Evolutionary conservation across 2,888 invertebrate species (phyloP).

Genomic region (Dione vanillae): DNA sequence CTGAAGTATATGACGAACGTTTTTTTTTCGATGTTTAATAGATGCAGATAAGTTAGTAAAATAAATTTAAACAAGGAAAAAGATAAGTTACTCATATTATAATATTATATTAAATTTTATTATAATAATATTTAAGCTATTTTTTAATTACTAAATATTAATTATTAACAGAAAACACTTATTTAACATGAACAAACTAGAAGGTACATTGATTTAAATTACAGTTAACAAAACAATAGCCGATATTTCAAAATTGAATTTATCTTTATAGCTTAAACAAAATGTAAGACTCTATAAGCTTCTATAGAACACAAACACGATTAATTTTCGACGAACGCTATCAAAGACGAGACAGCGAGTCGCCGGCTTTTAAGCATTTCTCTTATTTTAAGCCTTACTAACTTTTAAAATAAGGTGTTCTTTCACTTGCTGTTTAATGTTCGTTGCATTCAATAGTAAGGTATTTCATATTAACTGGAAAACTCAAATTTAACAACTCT

Average conservation of each 20-base stretch:
- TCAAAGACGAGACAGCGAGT: conserved; percentile 76
- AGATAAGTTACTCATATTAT: background rate
- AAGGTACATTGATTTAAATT: conserved; percentile 1
- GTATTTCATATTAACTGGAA: conserved; percentile 42
- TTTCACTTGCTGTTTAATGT: conserved; percentile 50
- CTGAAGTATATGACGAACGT: background rate
- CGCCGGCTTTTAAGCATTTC: conserved; percentile 57
- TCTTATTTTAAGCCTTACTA: conserved; percentile 51
- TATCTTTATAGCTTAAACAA: conserved; percentile 23
- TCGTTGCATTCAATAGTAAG: conserved; percentile 33
- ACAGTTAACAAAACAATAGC: background rate
- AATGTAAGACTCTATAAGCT: conserved; percentile 26
- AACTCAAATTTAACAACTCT: background rate
- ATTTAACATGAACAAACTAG: background rate
- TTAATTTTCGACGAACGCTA: conserved; percentile 61
- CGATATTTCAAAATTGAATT: conserved; percentile 18
- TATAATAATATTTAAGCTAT: too few species aligned
- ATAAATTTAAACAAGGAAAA: background rate
- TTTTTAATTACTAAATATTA: too few species aligned
- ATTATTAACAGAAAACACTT: too few species aligned
- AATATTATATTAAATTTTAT: background rate
- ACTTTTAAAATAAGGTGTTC: conserved; percentile 52
- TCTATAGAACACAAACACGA: conserved; percentile 35
- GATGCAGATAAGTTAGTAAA: too few species aligned
- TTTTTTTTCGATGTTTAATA: background rate